phyloP scores from a whole-genome alignment of 2,888 invertebrate species.

The Diachrysia chrysitis region DNA sequence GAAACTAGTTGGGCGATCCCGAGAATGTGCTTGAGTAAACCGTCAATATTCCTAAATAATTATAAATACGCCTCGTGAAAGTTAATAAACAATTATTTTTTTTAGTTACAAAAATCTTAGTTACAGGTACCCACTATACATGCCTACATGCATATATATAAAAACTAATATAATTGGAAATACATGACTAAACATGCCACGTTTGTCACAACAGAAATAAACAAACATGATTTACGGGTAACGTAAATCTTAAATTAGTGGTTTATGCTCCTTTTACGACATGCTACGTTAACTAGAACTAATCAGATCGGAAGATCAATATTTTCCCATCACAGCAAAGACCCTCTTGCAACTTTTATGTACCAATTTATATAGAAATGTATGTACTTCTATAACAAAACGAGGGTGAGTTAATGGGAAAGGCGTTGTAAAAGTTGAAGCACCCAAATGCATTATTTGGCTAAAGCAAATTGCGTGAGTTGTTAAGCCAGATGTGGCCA shows the following conservation, averaged over 20 bases:
- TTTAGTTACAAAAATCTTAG: too few relatives aligned
- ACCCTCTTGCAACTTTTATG: constrained; percentile 63
- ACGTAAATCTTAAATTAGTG: constrained; percentile 84
- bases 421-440: constrained; percentile 58
- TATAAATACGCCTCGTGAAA: too few relatives aligned
- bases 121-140: too few relatives aligned
- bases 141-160: too few relatives aligned
- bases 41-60: too few relatives aligned
- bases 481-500: constrained; percentile 53
- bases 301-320: constrained; percentile 75
- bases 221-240: constrained; percentile 77
- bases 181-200: constrained; percentile 31
- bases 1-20: too few relatives aligned
- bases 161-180: constrained; percentile 8
- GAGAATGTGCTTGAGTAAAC: too few relatives aligned
- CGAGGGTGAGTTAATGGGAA: constrained; percentile 65
- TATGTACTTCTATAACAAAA: constrained; percentile 58
- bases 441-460: constrained; percentile 49
- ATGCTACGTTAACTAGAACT: constrained; percentile 75
- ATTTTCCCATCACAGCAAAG: constrained; percentile 63
- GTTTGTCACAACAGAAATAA: constrained; percentile 71
- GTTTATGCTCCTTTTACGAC: constrained; percentile 74
- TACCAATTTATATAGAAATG: constrained; percentile 57
- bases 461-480: constrained; percentile 37
- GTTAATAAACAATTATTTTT: too few relatives aligned